A percentile compares a stretch with the other conserved stretches of the same genome.
These are phyloP conservation scores for Theocolax elegans DNA, from an alignment of 1,140 invertebrate species.

Conservation along the genomic window DNA sequence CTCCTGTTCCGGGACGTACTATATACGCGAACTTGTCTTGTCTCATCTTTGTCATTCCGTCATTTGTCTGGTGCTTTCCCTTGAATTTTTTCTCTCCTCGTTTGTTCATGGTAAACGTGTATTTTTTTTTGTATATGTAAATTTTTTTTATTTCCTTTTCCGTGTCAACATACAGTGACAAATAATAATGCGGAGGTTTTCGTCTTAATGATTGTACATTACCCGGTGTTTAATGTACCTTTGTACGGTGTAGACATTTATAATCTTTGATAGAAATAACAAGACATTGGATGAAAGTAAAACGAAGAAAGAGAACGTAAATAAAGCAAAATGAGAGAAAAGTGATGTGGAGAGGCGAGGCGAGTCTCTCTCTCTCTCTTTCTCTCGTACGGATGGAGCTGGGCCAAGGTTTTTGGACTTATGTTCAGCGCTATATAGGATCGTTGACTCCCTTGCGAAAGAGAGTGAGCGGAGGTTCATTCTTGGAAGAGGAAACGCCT, in stretches of 20 bases:
- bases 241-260: not conserved
- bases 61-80: not conserved
- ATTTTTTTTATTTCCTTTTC: not conserved
- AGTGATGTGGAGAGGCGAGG: not conserved
- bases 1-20: constrained; percentile 5
- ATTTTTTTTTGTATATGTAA: not conserved
- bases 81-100: too few species aligned
- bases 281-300: too few species aligned
- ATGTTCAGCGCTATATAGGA: not conserved
- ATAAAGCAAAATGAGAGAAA: not conserved
- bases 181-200: too few species aligned
- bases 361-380: not conserved
- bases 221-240: too few species aligned
- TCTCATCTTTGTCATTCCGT: constrained; percentile 17
- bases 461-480: not conserved
- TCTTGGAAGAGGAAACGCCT: constrained; percentile 18
- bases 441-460: not conserved
- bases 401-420: constrained; percentile 18
- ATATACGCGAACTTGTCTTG: constrained; percentile 17
- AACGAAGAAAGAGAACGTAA: not conserved
- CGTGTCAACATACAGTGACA: too few species aligned
- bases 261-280: not conserved
- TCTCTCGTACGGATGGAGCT: constrained; percentile 5
- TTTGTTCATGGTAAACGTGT: too few species aligned
- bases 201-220: too few species aligned